Evolutionary conservation across 2,888 invertebrate species (phyloP), one percentile per base, ranked within the genome.

Genomic region (Lepidonotus clava): DNA sequence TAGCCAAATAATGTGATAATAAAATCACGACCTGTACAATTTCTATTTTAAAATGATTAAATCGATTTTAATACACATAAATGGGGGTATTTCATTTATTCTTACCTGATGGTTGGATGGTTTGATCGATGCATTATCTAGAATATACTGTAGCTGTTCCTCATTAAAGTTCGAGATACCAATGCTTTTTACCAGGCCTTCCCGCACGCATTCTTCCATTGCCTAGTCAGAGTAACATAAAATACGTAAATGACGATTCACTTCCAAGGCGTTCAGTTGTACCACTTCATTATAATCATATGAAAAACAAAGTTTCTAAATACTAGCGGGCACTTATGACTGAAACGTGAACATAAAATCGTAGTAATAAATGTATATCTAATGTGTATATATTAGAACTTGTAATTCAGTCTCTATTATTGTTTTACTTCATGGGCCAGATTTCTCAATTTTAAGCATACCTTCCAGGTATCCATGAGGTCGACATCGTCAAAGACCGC

Each of bases 161-260:
- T 40, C 76, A 21, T 76, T 76, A 28, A 76, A 76, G 40, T 76
- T 76, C n/a, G 76, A 76, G 36, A 76, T 24, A 6, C 76, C 76
- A 76, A 76, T 76, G 28, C 40, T 76, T 24, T 28, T 76, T 28
- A 40, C 76, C 36, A 76, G 40, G 1, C 76, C 76, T 5, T 76
- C 76, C 1, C 38, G 4, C 6, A 76, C 76, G 6, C 38, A 40
- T n/a, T 36, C 38, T 18, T 76, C 76, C 76, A 76, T 76, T 8
- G 76, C 76, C 76, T 76, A 51, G 21, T 14, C 11, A 51, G 51
- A 51, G 14, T 14, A 51, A 14, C 21, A 51, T 51, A 14, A 14
- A 51, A 51, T 51, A 18, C 21, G 21, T 21, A 51, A 51, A 51
- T 51, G 11, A 18, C 51, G 21, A n/a, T n/a, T n/a, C n/a, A n/a